A percentile compares a stretch with the other conserved stretches of the same genome.
These are phyloP conservation scores for Emydoidea blandingii DNA, from an alignment of 2,797 vertebrate species.

Conservation along the genomic window DNA sequence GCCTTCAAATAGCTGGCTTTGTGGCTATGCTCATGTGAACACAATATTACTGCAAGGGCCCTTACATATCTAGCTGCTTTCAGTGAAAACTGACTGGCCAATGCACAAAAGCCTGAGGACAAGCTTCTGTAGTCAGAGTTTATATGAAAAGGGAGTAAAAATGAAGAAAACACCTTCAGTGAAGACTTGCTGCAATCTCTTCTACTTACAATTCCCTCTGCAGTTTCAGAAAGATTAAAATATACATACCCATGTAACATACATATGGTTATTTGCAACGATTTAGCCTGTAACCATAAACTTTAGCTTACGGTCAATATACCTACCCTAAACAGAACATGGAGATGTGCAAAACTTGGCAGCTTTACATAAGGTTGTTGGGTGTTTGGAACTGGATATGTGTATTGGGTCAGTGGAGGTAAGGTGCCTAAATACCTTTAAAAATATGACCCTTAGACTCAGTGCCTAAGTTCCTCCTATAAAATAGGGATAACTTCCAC, in stretches of 20 bases:
- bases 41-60: not conserved
- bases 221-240: not conserved
- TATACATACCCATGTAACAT: not conserved
- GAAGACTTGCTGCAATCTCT: not conserved
- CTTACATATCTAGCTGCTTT: not conserved
- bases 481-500: not conserved
- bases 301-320: not conserved
- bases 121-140: not conserved
- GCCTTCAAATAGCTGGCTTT: not conserved
- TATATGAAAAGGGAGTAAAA: conserved; percentile 28
- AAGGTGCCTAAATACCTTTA: not conserved
- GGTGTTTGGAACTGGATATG: not conserved
- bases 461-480: not conserved
- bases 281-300: not conserved
- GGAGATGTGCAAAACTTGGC: not conserved
- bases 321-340: not conserved
- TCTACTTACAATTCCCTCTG: not conserved
- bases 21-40: not conserved
- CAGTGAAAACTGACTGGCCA: conserved; percentile 10
- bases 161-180: not conserved
- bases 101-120: not conserved
- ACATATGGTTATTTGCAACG: not conserved
- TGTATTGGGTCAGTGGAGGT: not conserved
- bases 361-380: not conserved
- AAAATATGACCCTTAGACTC: not conserved